phyloP scores from a whole-genome alignment of 2,113 vertebrate genomes.

The Nycticryphes semicollaris region DNA sequence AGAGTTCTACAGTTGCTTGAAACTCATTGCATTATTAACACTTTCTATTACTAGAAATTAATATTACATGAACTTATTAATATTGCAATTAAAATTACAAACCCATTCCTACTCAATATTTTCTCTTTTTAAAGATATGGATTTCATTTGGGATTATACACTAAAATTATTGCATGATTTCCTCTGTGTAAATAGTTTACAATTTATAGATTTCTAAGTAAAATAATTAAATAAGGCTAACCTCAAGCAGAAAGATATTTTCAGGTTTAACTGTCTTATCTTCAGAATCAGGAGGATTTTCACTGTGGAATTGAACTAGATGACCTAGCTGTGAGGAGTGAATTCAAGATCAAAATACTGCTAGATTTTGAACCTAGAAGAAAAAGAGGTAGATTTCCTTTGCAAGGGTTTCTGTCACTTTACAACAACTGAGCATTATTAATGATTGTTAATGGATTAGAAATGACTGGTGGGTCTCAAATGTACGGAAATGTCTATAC shows the following conservation, averaged over 20 bases:
- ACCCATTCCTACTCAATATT: neutral
- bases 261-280: neutral
- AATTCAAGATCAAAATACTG: neutral
- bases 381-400: neutral
- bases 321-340: neutral
- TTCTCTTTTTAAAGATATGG: neutral
- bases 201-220: neutral
- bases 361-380: neutral
- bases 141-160: neutral
- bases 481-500: neutral
- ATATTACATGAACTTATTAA: neutral
- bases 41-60: slow-evolving; percentile 9
- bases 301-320: neutral
- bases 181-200: neutral
- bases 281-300: neutral
- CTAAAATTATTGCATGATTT: neutral
- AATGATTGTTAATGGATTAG: neutral
- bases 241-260: neutral
- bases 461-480: neutral
- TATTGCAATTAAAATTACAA: neutral
- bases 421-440: neutral
- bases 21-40: neutral
- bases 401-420: neutral
- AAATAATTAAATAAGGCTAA: neutral
- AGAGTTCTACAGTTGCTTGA: slow-evolving; percentile 17